Percentiles rank a stretch among this genome's conserved stretches.
phyloP scores from a whole-genome alignment of 1,140 invertebrate genomes.

The Saccostrea cuccullata region DNA sequence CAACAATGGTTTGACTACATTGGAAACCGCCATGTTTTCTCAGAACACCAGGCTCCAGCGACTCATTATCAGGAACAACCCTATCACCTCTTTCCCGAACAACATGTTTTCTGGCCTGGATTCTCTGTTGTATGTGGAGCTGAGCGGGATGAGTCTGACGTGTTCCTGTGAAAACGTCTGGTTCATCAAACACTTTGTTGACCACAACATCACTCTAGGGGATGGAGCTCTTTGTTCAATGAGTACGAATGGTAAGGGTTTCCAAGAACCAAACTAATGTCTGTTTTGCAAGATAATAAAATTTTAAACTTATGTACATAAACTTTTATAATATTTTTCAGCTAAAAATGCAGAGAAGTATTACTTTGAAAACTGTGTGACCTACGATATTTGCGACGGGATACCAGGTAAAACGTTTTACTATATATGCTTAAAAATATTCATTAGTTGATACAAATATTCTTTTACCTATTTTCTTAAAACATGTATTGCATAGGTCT shows the following conservation, averaged over 20 bases:
- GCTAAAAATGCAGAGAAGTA: slow-evolving; percentile 25
- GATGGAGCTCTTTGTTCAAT: slow-evolving; percentile 6
- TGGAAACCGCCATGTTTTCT: slow-evolving; percentile 44
- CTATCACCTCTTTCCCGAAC: slow-evolving; percentile 41
- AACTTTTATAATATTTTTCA: not conserved
- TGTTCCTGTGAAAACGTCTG: slow-evolving; percentile 46
- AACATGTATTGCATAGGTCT: not conserved
- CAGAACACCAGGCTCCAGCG: slow-evolving; percentile 47
- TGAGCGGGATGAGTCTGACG: slow-evolving; percentile 20
- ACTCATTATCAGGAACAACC: slow-evolving; percentile 41
- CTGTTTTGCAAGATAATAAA: too few species aligned
- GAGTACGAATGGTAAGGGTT: slow-evolving; percentile 7
- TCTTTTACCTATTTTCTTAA: too few species aligned
- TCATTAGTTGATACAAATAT: too few species aligned
- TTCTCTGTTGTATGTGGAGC: slow-evolving; percentile 22
- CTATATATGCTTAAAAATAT: too few species aligned
- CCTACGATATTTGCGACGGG: slow-evolving; percentile 37
- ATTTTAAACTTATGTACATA: too few species aligned
- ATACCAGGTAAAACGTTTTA: not conserved
- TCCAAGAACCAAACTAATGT: not conserved
- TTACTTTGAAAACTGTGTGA: slow-evolving; percentile 41
- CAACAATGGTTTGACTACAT: slow-evolving; percentile 30
- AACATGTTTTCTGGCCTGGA: slow-evolving; percentile 48
- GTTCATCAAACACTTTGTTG: slow-evolving; percentile 33
- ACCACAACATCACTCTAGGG: slow-evolving; percentile 25